Percentiles rank a stretch among this genome's conserved stretches.
phyloP scores from a whole-genome alignment of 2,797 vertebrate genomes.

The Eidolon dupreanum region DNA sequence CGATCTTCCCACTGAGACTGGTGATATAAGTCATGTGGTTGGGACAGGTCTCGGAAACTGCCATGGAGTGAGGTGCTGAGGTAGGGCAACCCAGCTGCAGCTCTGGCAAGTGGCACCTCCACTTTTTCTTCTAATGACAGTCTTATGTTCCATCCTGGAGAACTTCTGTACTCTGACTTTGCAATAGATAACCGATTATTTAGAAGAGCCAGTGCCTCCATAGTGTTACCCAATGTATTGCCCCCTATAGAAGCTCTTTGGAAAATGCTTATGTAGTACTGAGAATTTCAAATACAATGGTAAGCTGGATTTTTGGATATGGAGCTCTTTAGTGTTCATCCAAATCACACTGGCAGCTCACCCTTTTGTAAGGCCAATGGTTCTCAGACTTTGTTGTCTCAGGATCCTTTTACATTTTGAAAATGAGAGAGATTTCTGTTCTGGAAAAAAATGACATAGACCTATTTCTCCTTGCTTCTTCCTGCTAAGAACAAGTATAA shows the following conservation, averaged over 20 bases:
- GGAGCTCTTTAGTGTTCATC: not conserved
- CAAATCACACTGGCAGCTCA: not conserved
- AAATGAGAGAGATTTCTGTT: not conserved
- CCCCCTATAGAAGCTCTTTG: not conserved
- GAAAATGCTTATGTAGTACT: not conserved
- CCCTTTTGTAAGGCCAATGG: not conserved
- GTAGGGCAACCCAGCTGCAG: not conserved
- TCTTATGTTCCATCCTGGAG: not conserved
- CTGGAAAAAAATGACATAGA: not conserved
- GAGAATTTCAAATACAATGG: not conserved
- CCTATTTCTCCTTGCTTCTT: not conserved
- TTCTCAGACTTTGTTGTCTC: not conserved
- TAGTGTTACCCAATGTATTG: not conserved
- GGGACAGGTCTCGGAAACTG: conserved; percentile 88
- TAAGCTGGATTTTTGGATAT: not conserved
- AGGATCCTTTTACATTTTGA: not conserved
- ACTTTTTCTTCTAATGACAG: not conserved
- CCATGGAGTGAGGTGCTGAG: conserved; percentile 82
- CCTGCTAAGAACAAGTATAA: not conserved
- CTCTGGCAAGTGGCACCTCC: not conserved
- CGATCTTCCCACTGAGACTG: conserved; percentile 96
- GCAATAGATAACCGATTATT: not conserved
- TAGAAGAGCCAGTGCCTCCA: not conserved
- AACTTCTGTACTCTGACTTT: conserved; percentile 2
- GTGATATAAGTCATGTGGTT: conserved; percentile 98